Conservation (phyloP, 2,888 invertebrate species). For the Agrotis ipsilon region DNA sequence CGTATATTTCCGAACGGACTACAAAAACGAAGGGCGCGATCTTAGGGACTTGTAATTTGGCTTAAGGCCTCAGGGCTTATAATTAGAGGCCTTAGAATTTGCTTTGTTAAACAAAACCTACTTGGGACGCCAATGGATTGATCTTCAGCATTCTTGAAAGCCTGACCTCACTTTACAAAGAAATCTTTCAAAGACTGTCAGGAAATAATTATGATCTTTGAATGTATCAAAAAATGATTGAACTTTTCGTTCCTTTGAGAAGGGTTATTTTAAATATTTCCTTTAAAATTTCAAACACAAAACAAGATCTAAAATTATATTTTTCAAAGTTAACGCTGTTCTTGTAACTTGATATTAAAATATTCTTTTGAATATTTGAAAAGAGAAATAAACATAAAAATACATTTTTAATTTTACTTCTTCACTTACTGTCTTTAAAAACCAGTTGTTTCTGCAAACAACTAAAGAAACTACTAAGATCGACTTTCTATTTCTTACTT, state of each 20-base stretch:
- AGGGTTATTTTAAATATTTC: not conserved
- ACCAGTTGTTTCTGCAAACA: not conserved
- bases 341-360: too few species aligned
- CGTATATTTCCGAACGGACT: constrained; percentile 56
- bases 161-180: constrained; percentile 68
- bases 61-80: constrained; percentile 59
- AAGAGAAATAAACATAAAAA: not conserved
- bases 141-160: constrained; percentile 48
- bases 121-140: constrained; percentile 59
- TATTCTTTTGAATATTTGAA: too few species aligned
- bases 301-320: too few species aligned
- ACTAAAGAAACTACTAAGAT: not conserved
- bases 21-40: constrained; percentile 66
- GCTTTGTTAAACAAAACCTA: constrained; percentile 73
- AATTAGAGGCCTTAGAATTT: constrained; percentile 67
- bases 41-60: constrained; percentile 71
- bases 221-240: not conserved
- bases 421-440: not conserved
- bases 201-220: constrained; percentile 24
- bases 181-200: constrained; percentile 43
- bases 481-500: constrained; percentile 10
- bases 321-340: too few species aligned
- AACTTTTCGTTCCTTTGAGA: not conserved
- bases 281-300: too few species aligned
- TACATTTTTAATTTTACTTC: too few species aligned